Evolutionary conservation across 2,113 vertebrate species (phyloP), one percentile per base, ranked within the genome.

Genomic region (Sapayoa aenigma): DNA sequence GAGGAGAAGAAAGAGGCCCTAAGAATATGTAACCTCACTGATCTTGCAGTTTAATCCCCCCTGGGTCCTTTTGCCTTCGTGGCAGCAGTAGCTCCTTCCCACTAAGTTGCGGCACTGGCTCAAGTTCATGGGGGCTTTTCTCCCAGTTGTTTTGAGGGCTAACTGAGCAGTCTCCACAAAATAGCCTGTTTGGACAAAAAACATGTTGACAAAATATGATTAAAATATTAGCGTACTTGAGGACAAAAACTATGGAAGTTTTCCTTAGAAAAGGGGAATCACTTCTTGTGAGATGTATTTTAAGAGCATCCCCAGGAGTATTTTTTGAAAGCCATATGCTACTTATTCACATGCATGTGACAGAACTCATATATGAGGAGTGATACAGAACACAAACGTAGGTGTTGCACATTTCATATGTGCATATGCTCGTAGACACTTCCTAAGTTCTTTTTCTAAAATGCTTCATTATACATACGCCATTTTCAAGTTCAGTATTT

Each of bases 301-400:
- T 94, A 82, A 93, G 91, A 95, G 55, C 83, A 96, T 77, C 50
- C 78, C 76, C 23, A 47, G 17, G 79, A 93, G 44, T 96, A 93
- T 88, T 96, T 96, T 96, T 92, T 96, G 92, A 96, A 94, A 88
- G 84, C 93, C 95, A 97, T 95, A 94, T 96, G 94, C n/a, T 86
- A 84, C 83, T 94, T 93, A 90, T 84, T 96, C 95, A 93, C 95
- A 95, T 95, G 85, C 24, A 1, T 97, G 89, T 96, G 92, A 90
- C 73, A 93, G 91, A 96, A 92, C 92, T 96, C 92, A 94, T 74
- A 95, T 90, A 95, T 93, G 92, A 93, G 86, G 83, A 93, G 60
- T 63, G 88, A 80, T 90, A 71, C 41, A 87, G 94, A 97, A 94
- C 79, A 94, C 72, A 97, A 88, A 93, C 49, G 90, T 96, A 90